phyloP scores from a whole-genome alignment of 2,113 vertebrate genomes.

The Tragelaphus imberbis region DNA sequence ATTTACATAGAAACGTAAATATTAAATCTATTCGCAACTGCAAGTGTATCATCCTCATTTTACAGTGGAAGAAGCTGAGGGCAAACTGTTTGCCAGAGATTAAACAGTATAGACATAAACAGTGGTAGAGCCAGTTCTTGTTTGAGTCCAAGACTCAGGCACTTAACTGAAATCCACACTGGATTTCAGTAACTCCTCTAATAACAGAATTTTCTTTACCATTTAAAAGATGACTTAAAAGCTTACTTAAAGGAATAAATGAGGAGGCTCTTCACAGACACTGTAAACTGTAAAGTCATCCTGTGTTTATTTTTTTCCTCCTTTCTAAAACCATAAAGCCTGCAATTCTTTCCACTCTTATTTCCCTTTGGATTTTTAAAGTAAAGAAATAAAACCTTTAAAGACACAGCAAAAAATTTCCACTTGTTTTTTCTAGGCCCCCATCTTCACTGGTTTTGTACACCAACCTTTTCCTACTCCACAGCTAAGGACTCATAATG shows the following conservation, averaged over 20 bases:
- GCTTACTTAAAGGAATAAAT: slow-evolving; percentile 6
- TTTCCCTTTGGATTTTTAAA: slow-evolving; percentile 29
- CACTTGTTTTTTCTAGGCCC: not conserved
- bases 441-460: not conserved
- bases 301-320: not conserved
- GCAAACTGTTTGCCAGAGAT: not conserved
- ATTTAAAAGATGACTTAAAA: slow-evolving; percentile 37
- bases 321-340: slow-evolving; percentile 24
- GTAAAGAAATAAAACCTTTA: slow-evolving; percentile 41
- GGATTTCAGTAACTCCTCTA: not conserved
- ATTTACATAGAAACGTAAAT: not conserved
- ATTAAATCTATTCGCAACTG: not conserved
- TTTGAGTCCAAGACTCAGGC: not conserved
- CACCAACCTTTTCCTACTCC: not conserved
- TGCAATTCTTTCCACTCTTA: not conserved
- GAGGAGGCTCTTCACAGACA: not conserved
- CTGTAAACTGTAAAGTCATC: not conserved
- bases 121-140: not conserved
- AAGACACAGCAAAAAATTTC: not conserved
- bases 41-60: not conserved
- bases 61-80: not conserved
- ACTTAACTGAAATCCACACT: not conserved
- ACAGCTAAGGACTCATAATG: not conserved
- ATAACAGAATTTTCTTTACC: not conserved
- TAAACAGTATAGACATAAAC: not conserved